Evolutionary conservation across 2,113 vertebrate genomes (phyloP).

Genomic region (Lucifuga dentata): DNA sequence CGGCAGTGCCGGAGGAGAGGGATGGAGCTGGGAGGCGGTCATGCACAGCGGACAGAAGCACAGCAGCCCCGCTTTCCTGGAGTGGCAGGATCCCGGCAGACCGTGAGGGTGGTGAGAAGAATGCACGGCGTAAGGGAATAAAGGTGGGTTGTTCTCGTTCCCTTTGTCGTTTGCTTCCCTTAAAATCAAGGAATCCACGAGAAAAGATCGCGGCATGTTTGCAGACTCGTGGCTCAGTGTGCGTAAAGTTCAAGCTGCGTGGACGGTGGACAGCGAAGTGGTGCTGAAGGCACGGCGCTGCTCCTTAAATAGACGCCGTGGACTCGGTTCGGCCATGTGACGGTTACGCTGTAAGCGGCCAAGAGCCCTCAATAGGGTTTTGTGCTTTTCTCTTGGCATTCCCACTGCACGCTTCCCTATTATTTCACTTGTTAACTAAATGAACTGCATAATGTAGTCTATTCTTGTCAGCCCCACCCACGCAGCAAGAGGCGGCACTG

Average conservation of each 20-base stretch:
- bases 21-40: constrained; percentile 92
- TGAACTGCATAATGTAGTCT: constrained; percentile 99
- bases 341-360: constrained; percentile 89
- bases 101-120: constrained; percentile 91
- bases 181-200: constrained; percentile 97
- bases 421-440: constrained; percentile 99
- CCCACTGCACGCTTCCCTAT: constrained; percentile 99
- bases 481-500: constrained; percentile 91
- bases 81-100: constrained; percentile 91
- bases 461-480: constrained; percentile 99
- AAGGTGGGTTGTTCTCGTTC: constrained; percentile 87
- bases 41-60: constrained; percentile 97
- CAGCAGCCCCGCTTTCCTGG: constrained; percentile 94
- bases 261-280: constrained; percentile 92
- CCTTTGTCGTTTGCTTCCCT: constrained; percentile 91
- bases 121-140: constrained; percentile 94
- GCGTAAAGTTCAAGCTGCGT: constrained; percentile 32
- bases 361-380: constrained; percentile 96
- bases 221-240: constrained; percentile 50
- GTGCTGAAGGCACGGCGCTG: constrained; percentile 90
- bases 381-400: constrained; percentile 98
- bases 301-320: constrained; percentile 89
- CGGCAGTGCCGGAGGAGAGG: constrained; percentile 90
- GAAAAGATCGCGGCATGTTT: constrained; percentile 95
- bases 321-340: constrained; percentile 90